Conservation (phyloP, 2,113 vertebrate species). For the Chlamydotis undulata region DNA sequence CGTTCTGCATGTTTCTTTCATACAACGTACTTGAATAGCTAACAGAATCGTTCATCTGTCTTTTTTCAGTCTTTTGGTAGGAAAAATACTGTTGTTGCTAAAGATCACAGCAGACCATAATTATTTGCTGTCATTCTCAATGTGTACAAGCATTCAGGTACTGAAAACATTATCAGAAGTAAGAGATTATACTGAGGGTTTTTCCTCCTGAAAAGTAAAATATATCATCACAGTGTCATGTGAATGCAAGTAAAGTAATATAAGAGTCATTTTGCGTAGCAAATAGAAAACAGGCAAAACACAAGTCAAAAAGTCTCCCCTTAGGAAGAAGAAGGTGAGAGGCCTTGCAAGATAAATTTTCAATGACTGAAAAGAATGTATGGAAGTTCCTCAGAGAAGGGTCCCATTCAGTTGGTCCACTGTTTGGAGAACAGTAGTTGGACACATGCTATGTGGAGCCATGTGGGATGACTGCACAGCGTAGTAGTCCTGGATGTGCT, state of each 20-base stretch:
- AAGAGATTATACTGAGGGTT: background rate
- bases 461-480: background rate
- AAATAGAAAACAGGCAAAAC: background rate
- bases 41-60: background rate
- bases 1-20: background rate
- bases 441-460: no score
- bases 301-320: background rate
- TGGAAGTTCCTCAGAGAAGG: background rate
- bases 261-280: background rate
- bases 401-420: background rate
- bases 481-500: background rate
- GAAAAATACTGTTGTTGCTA: background rate
- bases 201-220: background rate
- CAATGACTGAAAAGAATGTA: rapidly evolving
- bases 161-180: background rate
- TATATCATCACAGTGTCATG: background rate
- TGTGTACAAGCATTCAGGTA: background rate
- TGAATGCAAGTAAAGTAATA: background rate
- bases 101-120: background rate
- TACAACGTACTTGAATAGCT: background rate
- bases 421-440: background rate
- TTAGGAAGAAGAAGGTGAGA: background rate
- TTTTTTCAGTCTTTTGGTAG: background rate
- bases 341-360: background rate
- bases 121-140: background rate